Evolutionary conservation across 1,140 invertebrate species (phyloP).

Genomic region (Melipona quadrifasciata): DNA sequence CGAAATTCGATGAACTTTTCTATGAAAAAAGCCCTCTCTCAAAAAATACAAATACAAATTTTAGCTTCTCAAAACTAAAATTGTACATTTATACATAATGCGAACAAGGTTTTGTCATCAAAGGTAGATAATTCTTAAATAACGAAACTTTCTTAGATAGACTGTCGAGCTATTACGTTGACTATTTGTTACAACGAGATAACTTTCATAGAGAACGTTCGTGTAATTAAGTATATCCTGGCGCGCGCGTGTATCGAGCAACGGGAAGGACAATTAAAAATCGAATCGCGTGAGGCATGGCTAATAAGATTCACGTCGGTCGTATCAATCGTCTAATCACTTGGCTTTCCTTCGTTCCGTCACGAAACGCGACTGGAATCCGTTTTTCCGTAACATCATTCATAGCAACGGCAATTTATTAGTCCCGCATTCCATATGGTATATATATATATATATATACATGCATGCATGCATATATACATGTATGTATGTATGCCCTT

Average conservation of each 20-base stretch:
- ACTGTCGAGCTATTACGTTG: no score
- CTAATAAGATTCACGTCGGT: neutral
- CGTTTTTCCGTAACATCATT: neutral
- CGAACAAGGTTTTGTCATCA: neutral
- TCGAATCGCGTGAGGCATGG: neutral
- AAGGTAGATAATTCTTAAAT: neutral
- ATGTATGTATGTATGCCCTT: neutral
- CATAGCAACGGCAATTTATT: neutral
- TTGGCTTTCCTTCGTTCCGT: neutral
- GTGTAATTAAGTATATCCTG: neutral
- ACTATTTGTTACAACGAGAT: neutral
- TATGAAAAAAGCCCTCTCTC: neutral
- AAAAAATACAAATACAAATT: neutral
- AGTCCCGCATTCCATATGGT: neutral
- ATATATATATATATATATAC: no score
- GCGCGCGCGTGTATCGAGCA: neutral
- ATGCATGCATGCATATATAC: no score
- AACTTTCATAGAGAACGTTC: neutral
- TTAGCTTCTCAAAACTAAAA: no score
- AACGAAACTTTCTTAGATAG: neutral
- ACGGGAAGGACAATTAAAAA: neutral
- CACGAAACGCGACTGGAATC: slow-evolving; percentile 3
- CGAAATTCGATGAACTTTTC: neutral
- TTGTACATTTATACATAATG: no score
- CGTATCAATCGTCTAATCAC: neutral